A percentile compares a stretch with the other conserved stretches of the same genome.
These are phyloP conservation scores for Gorsachius goisagi DNA, from an alignment of 2,113 vertebrate genomes.

Conservation along the genomic window DNA sequence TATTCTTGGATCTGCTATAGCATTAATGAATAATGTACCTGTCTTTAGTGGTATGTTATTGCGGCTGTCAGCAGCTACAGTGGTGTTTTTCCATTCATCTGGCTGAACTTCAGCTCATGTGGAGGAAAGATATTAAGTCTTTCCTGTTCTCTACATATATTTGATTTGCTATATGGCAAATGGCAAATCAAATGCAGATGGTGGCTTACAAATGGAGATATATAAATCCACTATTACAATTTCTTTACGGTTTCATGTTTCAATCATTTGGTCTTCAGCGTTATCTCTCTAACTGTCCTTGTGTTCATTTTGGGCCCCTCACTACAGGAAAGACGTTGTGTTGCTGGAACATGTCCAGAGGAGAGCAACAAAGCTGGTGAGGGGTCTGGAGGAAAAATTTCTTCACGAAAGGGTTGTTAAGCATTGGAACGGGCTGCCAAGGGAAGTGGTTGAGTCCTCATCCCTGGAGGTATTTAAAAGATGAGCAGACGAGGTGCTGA, in stretches of 20 bases:
- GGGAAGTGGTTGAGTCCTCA: too few relatives aligned
- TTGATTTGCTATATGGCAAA: background rate
- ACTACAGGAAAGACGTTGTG: too few relatives aligned
- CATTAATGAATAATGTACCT: background rate
- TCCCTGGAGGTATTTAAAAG: too few relatives aligned
- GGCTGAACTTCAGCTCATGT: background rate
- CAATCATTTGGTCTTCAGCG: background rate
- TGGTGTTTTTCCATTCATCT: background rate
- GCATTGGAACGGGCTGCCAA: too few relatives aligned
- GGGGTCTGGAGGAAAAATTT: too few relatives aligned
- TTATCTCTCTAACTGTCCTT: background rate
- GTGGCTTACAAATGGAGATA: background rate
- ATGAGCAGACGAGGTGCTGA: too few relatives aligned
- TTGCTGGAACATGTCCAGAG: too few relatives aligned
- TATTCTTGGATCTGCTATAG: background rate
- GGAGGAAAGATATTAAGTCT: background rate
- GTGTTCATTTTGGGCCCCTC: too few relatives aligned
- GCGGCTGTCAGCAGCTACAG: background rate
- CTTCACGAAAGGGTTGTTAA: too few relatives aligned
- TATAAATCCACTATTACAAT: background rate
- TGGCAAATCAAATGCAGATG: background rate
- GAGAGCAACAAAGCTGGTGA: too few relatives aligned
- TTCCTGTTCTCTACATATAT: background rate
- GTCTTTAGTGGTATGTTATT: background rate
- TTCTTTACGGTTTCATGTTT: background rate